A percentile compares a stretch with the other conserved stretches of the same genome.
Evolutionary conservation across 2,113 vertebrate species (phyloP).

Genomic region (Bos javanicus): DNA sequence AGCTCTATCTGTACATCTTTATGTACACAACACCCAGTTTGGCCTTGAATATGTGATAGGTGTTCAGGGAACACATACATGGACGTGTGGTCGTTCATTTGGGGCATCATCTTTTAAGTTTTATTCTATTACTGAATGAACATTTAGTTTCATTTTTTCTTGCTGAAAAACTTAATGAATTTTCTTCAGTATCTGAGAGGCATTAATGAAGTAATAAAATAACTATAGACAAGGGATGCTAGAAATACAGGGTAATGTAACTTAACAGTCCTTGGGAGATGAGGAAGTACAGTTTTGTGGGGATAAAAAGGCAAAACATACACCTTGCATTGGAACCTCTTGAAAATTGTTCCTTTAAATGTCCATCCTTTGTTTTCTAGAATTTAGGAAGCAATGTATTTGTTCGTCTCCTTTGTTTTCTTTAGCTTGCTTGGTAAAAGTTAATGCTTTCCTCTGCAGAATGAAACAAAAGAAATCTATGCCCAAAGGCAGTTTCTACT

Average conservation of each 20-base stretch:
- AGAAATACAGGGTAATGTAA: background rate
- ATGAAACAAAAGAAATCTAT: constrained; percentile 92
- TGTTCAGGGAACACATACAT: background rate
- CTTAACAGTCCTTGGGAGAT: background rate
- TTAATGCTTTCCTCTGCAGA: constrained; percentile 80
- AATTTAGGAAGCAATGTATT: background rate
- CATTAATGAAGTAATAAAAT: background rate
- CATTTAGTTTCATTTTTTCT: background rate
- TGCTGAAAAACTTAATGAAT: background rate
- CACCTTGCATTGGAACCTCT: background rate
- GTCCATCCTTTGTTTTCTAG: background rate
- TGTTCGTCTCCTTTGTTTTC: constrained; percentile 3
- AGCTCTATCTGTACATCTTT: background rate
- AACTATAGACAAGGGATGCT: background rate
- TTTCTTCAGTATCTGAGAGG: background rate
- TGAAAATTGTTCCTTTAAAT: background rate
- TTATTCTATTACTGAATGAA: background rate
- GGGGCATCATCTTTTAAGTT: too few species aligned
- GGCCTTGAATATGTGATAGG: background rate
- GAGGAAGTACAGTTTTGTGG: background rate
- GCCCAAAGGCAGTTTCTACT: constrained; percentile 89
- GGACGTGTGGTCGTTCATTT: background rate
- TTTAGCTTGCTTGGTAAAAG: constrained; percentile 33
- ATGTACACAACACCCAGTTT: background rate
- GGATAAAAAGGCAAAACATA: background rate